These are phyloP conservation scores for Dreissena polymorpha DNA, from an alignment of 1,140 invertebrate genomes.

Conservation along the genomic window DNA sequence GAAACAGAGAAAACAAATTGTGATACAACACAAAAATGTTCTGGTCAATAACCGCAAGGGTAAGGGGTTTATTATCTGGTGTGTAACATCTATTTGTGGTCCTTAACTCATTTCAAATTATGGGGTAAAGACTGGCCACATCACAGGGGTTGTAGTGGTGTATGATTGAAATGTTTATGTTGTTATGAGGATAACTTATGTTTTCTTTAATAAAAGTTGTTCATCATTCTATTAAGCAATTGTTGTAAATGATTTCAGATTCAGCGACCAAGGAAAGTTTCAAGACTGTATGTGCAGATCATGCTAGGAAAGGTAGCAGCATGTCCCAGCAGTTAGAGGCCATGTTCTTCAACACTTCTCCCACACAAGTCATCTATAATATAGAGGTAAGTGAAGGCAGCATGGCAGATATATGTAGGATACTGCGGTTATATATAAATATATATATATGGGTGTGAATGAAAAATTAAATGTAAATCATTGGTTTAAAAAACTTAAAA, in stretches of 20 bases:
- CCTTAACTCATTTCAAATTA: no score
- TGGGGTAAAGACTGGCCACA: no score
- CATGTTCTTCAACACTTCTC: constrained; percentile 87
- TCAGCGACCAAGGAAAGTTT: constrained; percentile 86
- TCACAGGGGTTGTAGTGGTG: no score
- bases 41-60: no score
- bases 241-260: constrained; percentile 73
- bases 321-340: constrained; percentile 84
- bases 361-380: constrained; percentile 89
- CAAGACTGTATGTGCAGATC: constrained; percentile 80
- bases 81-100: no score
- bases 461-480: no score
- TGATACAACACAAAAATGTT: no score
- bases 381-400: constrained; percentile 69
- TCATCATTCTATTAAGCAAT: background rate
- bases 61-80: no score
- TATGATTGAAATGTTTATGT: no score
- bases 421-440: background rate
- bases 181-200: background rate
- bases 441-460: background rate
- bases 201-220: background rate
- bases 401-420: background rate
- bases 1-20: no score
- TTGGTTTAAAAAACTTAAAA: no score
- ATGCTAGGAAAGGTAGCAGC: constrained; percentile 72